Evolutionary conservation across 2,888 invertebrate species (phyloP).

Genomic region (Ischnus inquisitorius): DNA sequence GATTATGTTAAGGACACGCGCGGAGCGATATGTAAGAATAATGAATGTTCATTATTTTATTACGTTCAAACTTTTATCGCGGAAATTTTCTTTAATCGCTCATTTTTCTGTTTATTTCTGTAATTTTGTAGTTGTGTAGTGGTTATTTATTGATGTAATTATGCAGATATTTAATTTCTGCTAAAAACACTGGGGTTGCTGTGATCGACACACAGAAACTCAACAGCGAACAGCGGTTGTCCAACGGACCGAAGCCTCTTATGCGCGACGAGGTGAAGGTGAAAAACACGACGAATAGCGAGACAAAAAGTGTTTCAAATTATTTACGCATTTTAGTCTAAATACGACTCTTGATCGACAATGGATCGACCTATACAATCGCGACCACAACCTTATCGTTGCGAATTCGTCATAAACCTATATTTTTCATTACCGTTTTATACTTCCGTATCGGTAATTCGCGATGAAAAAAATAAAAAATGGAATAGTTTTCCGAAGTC

Average conservation of each 20-base stretch:
- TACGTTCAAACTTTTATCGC: neutral
- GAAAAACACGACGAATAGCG: neutral
- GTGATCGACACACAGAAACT: neutral
- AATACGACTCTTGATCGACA: neutral
- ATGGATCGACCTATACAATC: neutral
- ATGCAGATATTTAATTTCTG: too few relatives aligned
- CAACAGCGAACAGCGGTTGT: neutral
- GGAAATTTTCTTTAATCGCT: too few relatives aligned
- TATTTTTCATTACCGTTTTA: neutral
- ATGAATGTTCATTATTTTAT: neutral
- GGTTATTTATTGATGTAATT: too few relatives aligned
- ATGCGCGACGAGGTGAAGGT: neutral
- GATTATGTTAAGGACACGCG: constrained; percentile 17
- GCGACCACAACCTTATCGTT: neutral
- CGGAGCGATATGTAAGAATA: neutral
- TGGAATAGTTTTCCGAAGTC: too few relatives aligned
- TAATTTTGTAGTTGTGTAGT: too few relatives aligned
- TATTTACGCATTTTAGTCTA: neutral
- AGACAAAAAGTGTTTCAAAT: neutral
- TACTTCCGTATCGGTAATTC: neutral
- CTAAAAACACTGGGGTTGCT: neutral
- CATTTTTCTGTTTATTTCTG: too few relatives aligned
- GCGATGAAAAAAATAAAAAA: neutral
- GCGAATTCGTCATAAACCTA: neutral
- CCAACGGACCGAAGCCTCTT: neutral